Percentiles rank a stretch among this genome's conserved stretches.
These are phyloP conservation scores for Upupa epops DNA, from an alignment of 2,113 vertebrate genomes.

Conservation along the genomic window DNA sequence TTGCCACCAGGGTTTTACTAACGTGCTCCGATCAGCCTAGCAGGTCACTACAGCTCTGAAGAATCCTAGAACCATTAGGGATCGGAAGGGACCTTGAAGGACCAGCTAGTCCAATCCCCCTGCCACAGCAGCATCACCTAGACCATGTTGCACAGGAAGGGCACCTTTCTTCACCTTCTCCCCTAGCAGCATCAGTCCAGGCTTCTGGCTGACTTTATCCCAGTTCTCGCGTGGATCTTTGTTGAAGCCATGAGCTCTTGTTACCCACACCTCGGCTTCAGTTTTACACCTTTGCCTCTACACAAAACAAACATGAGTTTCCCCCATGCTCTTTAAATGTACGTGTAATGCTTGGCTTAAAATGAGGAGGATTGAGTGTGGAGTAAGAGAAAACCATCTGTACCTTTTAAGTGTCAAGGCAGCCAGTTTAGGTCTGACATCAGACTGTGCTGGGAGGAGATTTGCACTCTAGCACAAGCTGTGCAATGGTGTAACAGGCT, in stretches of 20 bases:
- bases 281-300: neutral
- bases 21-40: constrained; percentile 39
- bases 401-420: neutral
- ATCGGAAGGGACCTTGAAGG: no score
- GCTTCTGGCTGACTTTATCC: constrained; percentile 10
- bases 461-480: neutral
- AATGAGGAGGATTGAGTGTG: neutral
- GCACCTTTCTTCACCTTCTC: constrained; percentile 50
- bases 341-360: neutral
- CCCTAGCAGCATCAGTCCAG: constrained; percentile 47
- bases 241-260: neutral
- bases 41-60: constrained; percentile 46
- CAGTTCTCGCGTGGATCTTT: neutral
- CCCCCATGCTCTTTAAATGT: neutral
- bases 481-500: neutral
- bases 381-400: neutral
- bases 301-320: neutral
- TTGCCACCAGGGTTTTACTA: constrained; percentile 69
- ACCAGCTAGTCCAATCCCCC: no score
- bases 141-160: no score
- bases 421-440: neutral
- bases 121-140: no score
- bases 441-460: neutral
- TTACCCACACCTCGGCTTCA: neutral
- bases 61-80: no score